Base-by-base conservation (phyloP, 2,888 invertebrate genomes). In the Nephrotoma flavescens region DNA sequence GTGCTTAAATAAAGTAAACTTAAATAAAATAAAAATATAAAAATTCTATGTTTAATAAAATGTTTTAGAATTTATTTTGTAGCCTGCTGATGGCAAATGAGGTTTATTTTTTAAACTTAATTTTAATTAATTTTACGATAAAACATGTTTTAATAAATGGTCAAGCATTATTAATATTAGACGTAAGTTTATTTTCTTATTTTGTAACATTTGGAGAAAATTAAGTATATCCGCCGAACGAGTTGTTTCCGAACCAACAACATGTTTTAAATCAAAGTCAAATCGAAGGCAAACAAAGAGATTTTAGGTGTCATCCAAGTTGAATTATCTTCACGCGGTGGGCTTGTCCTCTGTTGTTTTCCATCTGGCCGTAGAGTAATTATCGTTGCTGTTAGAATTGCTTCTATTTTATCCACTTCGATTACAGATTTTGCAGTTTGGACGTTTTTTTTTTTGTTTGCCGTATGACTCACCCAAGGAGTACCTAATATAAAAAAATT, bases 401-500 rank as follows among this genome's bases (percentile, higher is more conserved):
- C 95, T 4, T 96, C 95, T 87, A 96, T 95, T 90, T 95, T 95
- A 88, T 95, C 95, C 5, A 96, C 95, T 89, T 96, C 95, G 1
- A 96, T 96, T 89, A 96, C 92, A 89, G 94, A 93, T 86, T 95
- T 95, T 5, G 97, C 96, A 89, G 95, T 95, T 89, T 96, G 96
- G 71, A 96, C 93, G 89, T 97, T 19, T 97, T 89, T 97, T 89
- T 95, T 93, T 88, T 96, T 92, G 91, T 97, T 97, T 57, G 97
- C 96, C 88, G 95, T 95, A 89, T 96, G 96, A 31, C 96, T 96
- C 89, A 96, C 95, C 88, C 88, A 89, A 3, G 89, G 88, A 19
- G 89, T 88, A 42, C 88, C 86, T 85, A 19, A 19, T 45, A 19
- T 19, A 12, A 42, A 42, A 83, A 7, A 9, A 41, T 83, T 83